These are phyloP conservation scores for Lucinisca nassula DNA, from an alignment of 2,888 invertebrate species.

Conservation along the genomic window DNA sequence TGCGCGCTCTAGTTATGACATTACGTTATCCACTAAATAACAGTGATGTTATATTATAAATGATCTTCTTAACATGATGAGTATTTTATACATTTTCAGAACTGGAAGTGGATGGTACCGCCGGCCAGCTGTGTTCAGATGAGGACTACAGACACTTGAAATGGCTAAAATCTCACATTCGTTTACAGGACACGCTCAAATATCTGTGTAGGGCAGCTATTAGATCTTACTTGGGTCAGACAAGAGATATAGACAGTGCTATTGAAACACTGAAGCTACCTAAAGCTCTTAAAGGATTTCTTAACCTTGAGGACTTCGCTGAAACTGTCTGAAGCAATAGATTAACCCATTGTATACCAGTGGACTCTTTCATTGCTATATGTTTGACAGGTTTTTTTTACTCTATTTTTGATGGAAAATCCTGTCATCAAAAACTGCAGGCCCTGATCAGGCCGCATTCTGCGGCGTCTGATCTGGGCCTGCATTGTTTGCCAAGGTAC, in stretches of 20 bases:
- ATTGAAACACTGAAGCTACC: conserved; percentile 49
- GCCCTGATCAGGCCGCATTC: too few relatives aligned
- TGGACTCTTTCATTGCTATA: too few relatives aligned
- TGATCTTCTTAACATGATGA: too few relatives aligned
- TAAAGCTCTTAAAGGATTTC: conserved; percentile 27
- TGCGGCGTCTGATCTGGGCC: too few relatives aligned
- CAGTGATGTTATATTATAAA: too few relatives aligned
- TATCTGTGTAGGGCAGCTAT: conserved; percentile 47
- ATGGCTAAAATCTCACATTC: conserved; percentile 48
- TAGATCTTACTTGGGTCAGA: conserved; percentile 21
- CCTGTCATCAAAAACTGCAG: too few relatives aligned
- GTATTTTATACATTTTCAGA: neutral
- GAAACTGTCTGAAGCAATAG: conserved; percentile 15
- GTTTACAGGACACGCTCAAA: conserved; percentile 39
- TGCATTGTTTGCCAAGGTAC: too few relatives aligned
- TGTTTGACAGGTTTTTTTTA: too few relatives aligned
- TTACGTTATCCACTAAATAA: too few relatives aligned
- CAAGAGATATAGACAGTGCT: conserved; percentile 35
- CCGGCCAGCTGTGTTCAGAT: neutral
- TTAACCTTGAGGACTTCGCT: conserved; percentile 49
- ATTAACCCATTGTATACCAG: too few relatives aligned
- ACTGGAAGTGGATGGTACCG: neutral
- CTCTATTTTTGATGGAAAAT: too few relatives aligned
- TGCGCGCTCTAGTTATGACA: too few relatives aligned
- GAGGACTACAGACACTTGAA: conserved; percentile 5